Base-by-base conservation (phyloP, 2,113 vertebrate species). In the Vulpes ferrilata region DNA sequence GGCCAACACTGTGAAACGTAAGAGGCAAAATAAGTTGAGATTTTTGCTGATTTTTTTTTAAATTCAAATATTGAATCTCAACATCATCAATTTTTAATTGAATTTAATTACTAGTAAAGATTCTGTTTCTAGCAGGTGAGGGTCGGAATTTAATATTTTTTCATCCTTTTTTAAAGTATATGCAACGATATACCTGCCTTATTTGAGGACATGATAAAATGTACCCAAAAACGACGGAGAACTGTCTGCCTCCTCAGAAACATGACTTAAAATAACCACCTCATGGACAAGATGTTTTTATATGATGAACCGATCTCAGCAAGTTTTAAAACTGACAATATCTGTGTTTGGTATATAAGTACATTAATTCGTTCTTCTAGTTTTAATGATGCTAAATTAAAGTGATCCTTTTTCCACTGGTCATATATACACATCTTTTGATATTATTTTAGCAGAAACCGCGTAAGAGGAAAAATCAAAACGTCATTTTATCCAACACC, bases 1-100 rank as follows among this genome's bases (percentile, higher is more conserved):
- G 96, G 79, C 96, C 97, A 97, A 93, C 98, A 98, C 98, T 98
- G 98, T 98, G 98, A 98, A 98, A 96, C 97, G 93, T 23, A 57
- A 95, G 74, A 81, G 38, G 0, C 30, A 90, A 90, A 97, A 96
- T 83, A 95, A 88, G 84, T 87, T 83, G 79, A 82, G 69, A 38
- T 97, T 97, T 97, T 98, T 98, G 53, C 93, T 98, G 83, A 91
- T 93, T 95, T 98, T 97, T 93, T 95, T 98, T 97, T 88, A 78
- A 93, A 96, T 11, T 73, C 76, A 93, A 74, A 90, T 79, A 92
- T 95, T 98, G 93, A 35, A 1, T 96, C 95, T 73, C 95, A 83
- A 7, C 80, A 81, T 17, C 8, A 76, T 32, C 23, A 82, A 19
- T 98, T 96, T 96, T 95, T 95, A 97, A 95, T 95, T 98, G 17